Conservation (phyloP, 2,113 vertebrate genomes). For the Myotis yumanensis region DNA sequence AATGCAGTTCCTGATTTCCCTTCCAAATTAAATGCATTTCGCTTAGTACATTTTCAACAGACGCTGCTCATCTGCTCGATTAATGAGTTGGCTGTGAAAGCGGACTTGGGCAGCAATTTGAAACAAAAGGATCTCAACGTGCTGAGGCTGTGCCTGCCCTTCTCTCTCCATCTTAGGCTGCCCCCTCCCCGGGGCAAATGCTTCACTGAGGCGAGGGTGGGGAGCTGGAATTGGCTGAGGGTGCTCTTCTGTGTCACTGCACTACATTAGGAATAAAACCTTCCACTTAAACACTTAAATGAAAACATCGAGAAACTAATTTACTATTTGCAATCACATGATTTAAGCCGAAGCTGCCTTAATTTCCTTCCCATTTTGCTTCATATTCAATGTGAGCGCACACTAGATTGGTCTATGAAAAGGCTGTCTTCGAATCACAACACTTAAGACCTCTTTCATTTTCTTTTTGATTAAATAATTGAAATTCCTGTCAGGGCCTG, state of each 20-base stretch:
- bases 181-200: conserved; percentile 80
- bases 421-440: conserved; percentile 96
- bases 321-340: conserved; percentile 99
- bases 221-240: conserved; percentile 75
- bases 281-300: conserved; percentile 99
- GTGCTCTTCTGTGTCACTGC: conserved; percentile 91
- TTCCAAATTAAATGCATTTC: conserved; percentile 81
- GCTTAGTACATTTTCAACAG: conserved; percentile 86
- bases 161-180: conserved; percentile 60
- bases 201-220: not conserved
- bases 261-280: conserved; percentile 97
- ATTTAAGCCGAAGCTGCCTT: conserved; percentile 98
- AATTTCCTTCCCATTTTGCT: conserved; percentile 97
- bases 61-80: conserved; percentile 85
- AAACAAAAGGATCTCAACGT: conserved; percentile 84
- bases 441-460: conserved; percentile 99
- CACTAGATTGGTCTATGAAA: conserved; percentile 98
- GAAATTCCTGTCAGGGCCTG: conserved; percentile 99
- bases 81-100: conserved; percentile 87
- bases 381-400: conserved; percentile 97
- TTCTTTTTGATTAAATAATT: conserved; percentile 99
- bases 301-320: conserved; percentile 99
- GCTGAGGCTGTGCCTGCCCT: conserved; percentile 36
- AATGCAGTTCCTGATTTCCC: conserved; percentile 75
- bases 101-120: conserved; percentile 81